Base-by-base conservation (phyloP, 2,888 invertebrate genomes). In the Abrostola tripartita region DNA sequence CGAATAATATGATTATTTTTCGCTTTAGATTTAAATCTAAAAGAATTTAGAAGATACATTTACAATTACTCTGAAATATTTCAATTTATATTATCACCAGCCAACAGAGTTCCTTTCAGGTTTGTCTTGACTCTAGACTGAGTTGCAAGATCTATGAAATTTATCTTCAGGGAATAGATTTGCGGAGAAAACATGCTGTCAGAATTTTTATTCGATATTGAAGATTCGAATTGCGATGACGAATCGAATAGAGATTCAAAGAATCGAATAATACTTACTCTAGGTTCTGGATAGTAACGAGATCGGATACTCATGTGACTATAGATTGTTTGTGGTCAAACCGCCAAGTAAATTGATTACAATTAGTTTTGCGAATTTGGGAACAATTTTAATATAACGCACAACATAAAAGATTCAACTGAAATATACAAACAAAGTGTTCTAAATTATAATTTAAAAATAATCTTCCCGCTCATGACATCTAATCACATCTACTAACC, bases 161-260 rank as follows among this genome's bases (percentile, higher is more conserved):
- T 10, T 40, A n/a, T 7, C 5, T 40, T 14, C n/a, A 38, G 2
- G 6, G 38, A 44, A 35, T 53, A 35, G 24, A 44, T 35, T 53
- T 11, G 6, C 56, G 40, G 53, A 53, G 37, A 8, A 35, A 44
- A 64, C 35, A 52, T 7, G 6, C 12, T 37, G 52, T 56, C 52
- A 47, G 41, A 54, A 44, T 41, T 54, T 58, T 50, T 53, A 47
- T 51, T 38, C 40, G 36, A 24, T 44, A n/a, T 7, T 50, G 49
- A 9, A 44, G 24, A 24, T 24, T 24, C 24, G 24, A 24, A 24
- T 24, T 24, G 24, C 24, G 24, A 24, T 24, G 24, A 24, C 24
- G 24, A 24, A 24, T 24, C 24, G 24, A 24, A 24, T 24, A 24
- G 24, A 24, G 1, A 24, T 24, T 10, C 8, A 5, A 47, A 5